Percentiles rank a stretch among this genome's conserved stretches.
Conservation (phyloP, 2,113 vertebrate species). For the Scolopax mira region DNA sequence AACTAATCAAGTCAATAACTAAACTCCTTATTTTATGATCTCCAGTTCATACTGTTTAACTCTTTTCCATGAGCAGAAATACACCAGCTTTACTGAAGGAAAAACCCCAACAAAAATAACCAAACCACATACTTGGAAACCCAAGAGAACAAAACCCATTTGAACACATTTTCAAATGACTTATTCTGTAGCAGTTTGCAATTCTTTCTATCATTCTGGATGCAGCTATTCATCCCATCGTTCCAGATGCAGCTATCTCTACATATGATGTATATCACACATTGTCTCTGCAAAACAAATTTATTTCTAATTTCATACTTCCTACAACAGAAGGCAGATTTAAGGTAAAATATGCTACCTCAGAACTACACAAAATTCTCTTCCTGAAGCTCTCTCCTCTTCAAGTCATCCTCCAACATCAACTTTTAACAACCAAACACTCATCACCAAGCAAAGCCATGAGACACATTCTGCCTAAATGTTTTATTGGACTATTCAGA, state of each 20-base stretch:
- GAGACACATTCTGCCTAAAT: not conserved
- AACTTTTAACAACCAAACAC: not conserved
- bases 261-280: fast-evolving
- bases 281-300: not conserved
- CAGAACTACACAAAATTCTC: not conserved
- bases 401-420: not conserved
- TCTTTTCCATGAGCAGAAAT: not conserved
- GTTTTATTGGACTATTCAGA: not conserved
- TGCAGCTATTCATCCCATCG: not conserved
- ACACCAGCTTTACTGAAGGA: not conserved
- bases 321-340: not conserved
- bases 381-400: not conserved
- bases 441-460: not conserved
- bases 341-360: not conserved
- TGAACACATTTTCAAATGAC: not conserved
- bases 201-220: not conserved
- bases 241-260: not conserved
- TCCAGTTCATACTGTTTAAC: slow-evolving; percentile 6
- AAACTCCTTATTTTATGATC: slow-evolving; percentile 11
- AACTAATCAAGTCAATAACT: slow-evolving; percentile 48
- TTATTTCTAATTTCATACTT: not conserved
- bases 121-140: not conserved
- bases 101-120: not conserved
- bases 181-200: not conserved
- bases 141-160: not conserved